Base-by-base conservation (phyloP, 2,113 vertebrate species). In the Dipodomys spectabilis region DNA sequence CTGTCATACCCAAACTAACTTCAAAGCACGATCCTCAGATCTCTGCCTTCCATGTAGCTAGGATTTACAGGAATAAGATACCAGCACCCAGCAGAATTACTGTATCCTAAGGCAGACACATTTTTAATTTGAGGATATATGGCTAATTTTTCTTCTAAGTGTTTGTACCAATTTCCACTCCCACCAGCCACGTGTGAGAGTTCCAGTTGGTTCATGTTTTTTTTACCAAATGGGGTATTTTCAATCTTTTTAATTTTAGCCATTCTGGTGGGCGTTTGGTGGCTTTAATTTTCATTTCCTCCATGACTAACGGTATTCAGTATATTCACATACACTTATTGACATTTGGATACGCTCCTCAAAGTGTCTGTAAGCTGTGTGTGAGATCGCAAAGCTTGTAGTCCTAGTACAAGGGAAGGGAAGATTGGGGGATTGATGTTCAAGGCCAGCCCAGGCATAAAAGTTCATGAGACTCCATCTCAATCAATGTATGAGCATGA, bases 191-290 rank as follows among this genome's bases (percentile, higher is more conserved):
- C 30, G 67, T 39, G 57, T 49, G 39, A 91, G 30, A 67, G 75
- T 60, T 25, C 74, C 30, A 85, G 53, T 82, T 88, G 74, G 64
- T 85, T 91, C 44, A 30, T 85, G 44, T 39, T 39, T 13, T 75
- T 88, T 62, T 77, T 93, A 84, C 69, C 64, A 77, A 88, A 82
- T 32, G 60, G 32, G 84, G 80, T 49, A 22, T 68, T 93, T 84
- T 88, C 88, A 82, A 30, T 93, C 87, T 86, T 93, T 84, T 81
- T 88, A 82, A 93, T 96, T 95, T 95, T 93, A 96, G 65, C 25
- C 88, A 53, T 78, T n/a, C 74, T 78, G 73, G 75, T 91, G 88
- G 84, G 88, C 82, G 93, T 88, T 44, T 65, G 45, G 18, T 82
- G 57, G 10, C 60, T 85, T 95, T 67, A 27, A 44, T 85, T 90